These are phyloP conservation scores for Drosophila navojoa DNA, from an alignment of 1,140 invertebrate genomes.

Conservation along the genomic window DNA sequence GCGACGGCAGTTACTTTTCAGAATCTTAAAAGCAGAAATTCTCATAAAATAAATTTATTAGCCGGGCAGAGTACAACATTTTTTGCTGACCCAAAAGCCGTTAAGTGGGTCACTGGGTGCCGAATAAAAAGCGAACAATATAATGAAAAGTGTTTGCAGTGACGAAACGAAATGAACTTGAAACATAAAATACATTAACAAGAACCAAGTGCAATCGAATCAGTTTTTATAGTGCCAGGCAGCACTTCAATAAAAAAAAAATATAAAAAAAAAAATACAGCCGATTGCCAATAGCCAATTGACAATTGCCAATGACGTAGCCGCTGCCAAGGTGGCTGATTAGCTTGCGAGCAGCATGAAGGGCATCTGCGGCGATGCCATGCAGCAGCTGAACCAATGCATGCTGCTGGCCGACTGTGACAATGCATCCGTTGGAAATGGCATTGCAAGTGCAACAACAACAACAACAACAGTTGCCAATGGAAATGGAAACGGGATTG, in stretches of 20 bases:
- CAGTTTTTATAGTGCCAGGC: constrained; percentile 10
- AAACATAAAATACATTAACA: constrained; percentile 15
- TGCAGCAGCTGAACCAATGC: constrained; percentile 72
- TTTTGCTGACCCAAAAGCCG: constrained; percentile 58
- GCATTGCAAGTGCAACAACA: too few relatives aligned
- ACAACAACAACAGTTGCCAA: neutral
- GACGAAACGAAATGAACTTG: constrained; percentile 59
- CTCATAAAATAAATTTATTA: neutral
- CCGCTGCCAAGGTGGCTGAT: constrained; percentile 13
- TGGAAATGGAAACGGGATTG: neutral
- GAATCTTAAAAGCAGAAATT: constrained; percentile 9
- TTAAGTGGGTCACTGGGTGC: constrained; percentile 58
- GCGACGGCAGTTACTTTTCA: constrained; percentile 38
- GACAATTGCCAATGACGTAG: constrained; percentile 17
- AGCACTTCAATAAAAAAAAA: constrained; percentile 4
- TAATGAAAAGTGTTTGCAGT: constrained; percentile 12
- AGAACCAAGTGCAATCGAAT: constrained; percentile 33
- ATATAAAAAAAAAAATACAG: neutral
- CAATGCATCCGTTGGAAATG: constrained; percentile 1
- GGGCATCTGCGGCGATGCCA: constrained; percentile 71
- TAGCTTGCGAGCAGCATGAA: constrained; percentile 55
- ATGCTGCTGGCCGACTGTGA: constrained; percentile 59
- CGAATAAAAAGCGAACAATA: neutral
- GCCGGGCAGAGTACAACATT: constrained; percentile 11
- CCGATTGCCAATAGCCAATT: constrained; percentile 8